phyloP scores from a whole-genome alignment of 2,888 invertebrate genomes.

The Dione juno region DNA sequence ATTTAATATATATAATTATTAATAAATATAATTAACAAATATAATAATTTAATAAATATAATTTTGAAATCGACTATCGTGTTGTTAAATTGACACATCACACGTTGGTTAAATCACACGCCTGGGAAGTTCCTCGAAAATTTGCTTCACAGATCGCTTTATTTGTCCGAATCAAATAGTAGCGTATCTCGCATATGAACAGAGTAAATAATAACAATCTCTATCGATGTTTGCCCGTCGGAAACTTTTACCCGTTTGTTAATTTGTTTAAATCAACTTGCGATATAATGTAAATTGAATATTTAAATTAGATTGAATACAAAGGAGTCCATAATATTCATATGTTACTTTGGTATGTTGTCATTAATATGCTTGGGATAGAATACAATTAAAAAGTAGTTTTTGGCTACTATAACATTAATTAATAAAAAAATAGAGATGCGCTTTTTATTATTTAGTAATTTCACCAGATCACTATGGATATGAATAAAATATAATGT shows the following conservation, averaged over 20 bases:
- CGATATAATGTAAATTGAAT: neutral
- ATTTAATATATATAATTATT: no score
- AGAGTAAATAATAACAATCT: conserved; percentile 14
- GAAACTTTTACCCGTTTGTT: neutral
- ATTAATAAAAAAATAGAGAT: no score
- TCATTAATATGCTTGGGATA: no score
- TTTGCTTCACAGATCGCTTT: conserved; percentile 5
- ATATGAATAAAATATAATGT: no score
- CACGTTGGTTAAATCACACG: neutral
- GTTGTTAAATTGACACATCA: neutral
- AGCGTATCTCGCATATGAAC: conserved; percentile 19
- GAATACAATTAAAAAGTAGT: no score
- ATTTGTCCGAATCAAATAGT: conserved; percentile 15
- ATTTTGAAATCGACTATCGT: neutral
- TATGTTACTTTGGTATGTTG: no score
- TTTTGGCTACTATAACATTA: no score
- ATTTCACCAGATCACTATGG: no score
- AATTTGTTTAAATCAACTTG: neutral
- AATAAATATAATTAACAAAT: no score
- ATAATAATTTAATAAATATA: no score
- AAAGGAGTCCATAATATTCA: no score
- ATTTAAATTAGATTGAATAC: neutral
- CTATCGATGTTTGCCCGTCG: neutral
- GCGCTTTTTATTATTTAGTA: no score
- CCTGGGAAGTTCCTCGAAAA: conserved; percentile 13